Percentiles rank a stretch among this genome's conserved stretches.
Conservation (phyloP, 2,888 invertebrate species). For the Drosophila peninsularis region DNA sequence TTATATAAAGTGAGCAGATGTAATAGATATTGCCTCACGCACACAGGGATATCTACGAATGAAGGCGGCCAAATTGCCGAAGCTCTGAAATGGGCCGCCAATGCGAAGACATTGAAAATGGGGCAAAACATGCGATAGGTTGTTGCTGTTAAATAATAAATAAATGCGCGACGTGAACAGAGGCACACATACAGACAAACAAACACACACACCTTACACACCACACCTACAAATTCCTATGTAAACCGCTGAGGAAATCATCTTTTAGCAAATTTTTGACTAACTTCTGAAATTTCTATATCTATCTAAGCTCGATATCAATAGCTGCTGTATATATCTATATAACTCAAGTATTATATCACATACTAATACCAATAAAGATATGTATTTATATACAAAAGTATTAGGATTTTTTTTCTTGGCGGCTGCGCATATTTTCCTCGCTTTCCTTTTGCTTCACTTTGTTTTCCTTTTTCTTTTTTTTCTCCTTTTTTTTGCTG, state of each 20-base stretch:
- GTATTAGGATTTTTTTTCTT: conserved; percentile 11
- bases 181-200: conserved; percentile 17
- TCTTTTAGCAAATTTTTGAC: conserved; percentile 7
- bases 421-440: conserved; percentile 68
- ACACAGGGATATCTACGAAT: conserved; percentile 3
- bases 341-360: background rate
- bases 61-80: conserved; percentile 33
- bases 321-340: conserved; percentile 2
- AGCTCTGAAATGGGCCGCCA: conserved; percentile 49
- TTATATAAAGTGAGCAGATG: conserved; percentile 17
- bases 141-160: conserved; percentile 69
- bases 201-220: conserved; percentile 11
- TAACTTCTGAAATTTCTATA: conserved; percentile 6
- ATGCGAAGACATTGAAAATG: conserved; percentile 68
- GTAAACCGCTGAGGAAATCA: conserved; percentile 31
- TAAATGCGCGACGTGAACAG: conserved; percentile 51
- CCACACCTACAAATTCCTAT: conserved; percentile 7
- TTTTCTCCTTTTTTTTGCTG: conserved; percentile 10
- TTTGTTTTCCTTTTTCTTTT: conserved; percentile 5
- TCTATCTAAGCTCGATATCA: background rate
- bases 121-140: conserved; percentile 65
- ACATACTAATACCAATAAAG: background rate
- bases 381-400: conserved; percentile 6
- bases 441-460: conserved; percentile 12
- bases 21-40: conserved; percentile 15